A percentile compares a stretch with the other conserved stretches of the same genome.
These are phyloP conservation scores for Serranochromis macrocephalus DNA, from an alignment of 2,113 vertebrate species.

Conservation along the genomic window DNA sequence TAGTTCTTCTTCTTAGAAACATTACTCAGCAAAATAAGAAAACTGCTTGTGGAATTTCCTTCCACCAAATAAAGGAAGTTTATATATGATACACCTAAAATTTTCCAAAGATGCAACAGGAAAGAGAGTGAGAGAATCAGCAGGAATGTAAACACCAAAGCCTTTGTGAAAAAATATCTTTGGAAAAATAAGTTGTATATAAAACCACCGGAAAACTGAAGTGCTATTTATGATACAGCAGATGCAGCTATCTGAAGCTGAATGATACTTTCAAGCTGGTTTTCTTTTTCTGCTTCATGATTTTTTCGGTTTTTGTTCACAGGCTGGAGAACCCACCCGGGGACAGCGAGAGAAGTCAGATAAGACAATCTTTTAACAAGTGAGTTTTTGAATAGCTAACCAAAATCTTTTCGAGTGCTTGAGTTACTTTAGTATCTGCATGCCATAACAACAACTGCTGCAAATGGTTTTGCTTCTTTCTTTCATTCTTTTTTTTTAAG, in stretches of 20 bases:
- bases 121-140: background rate
- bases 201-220: background rate
- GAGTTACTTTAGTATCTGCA: background rate
- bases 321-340: conserved; percentile 69
- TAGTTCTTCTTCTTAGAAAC: background rate
- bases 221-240: background rate
- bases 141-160: background rate
- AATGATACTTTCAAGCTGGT: background rate
- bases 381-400: conserved; percentile 26
- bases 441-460: background rate
- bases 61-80: background rate
- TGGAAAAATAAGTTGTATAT: background rate
- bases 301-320: background rate
- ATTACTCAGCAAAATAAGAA: background rate
- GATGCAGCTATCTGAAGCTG: background rate
- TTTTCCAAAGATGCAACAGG: background rate
- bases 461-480: background rate
- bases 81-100: background rate
- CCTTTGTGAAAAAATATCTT: background rate
- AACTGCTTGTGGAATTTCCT: background rate
- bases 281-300: background rate
- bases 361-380: conserved; percentile 69
- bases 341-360: conserved; percentile 48
- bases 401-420: background rate
- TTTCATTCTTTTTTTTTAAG: background rate